Evolutionary conservation across 2,888 invertebrate species (phyloP).

Genomic region (Craniophora ligustri): DNA sequence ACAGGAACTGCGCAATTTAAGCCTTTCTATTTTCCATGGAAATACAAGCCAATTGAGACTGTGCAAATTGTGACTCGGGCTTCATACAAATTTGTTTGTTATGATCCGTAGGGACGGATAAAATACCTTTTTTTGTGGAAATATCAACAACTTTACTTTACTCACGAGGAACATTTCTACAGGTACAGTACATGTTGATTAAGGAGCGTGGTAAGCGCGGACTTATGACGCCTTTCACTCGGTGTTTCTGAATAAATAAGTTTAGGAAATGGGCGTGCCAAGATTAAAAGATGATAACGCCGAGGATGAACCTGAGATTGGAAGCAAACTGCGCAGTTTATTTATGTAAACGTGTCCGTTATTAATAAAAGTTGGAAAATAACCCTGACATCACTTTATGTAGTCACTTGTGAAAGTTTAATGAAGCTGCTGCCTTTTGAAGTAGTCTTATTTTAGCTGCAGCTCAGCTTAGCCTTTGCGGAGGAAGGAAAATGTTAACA

Average conservation of each 20-base stretch:
- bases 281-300: constrained; percentile 31
- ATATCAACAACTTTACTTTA: constrained; percentile 59
- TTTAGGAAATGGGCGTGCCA: constrained; percentile 49
- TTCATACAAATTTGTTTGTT: constrained; percentile 51
- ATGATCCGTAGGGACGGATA: constrained; percentile 57
- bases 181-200: constrained; percentile 64
- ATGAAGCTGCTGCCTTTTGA: constrained; percentile 24
- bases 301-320: constrained; percentile 28
- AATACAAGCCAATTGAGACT: constrained; percentile 59
- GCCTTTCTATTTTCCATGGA: constrained; percentile 27
- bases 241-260: constrained; percentile 52
- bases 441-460: constrained; percentile 18
- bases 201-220: constrained; percentile 49
- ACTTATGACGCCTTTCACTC: constrained; percentile 56
- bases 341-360: constrained; percentile 33
- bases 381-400: constrained; percentile 36
- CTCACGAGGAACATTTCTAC: constrained; percentile 53
- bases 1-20: constrained; percentile 22
- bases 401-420: constrained; percentile 37
- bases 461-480: constrained; percentile 5
- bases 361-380: constrained; percentile 46
- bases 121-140: constrained; percentile 64
- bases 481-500: constrained; percentile 5
- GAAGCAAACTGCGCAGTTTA: constrained; percentile 16
- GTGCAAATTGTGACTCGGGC: constrained; percentile 55